Evolutionary conservation across 2,888 invertebrate genomes (phyloP).

Genomic region (Noctua pronuba): DNA sequence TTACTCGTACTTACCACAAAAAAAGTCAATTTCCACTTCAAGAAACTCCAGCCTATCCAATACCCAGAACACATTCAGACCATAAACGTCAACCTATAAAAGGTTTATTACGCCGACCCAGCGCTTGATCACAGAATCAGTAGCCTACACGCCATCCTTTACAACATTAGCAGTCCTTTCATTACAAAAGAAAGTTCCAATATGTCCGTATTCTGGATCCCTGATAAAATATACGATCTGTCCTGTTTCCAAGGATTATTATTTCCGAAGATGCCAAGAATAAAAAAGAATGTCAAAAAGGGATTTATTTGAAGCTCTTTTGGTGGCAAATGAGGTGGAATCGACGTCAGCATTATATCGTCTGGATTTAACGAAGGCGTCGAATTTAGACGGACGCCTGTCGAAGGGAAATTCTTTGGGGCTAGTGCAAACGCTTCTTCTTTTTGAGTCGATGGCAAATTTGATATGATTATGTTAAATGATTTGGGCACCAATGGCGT

Average conservation of each 20-base stretch:
- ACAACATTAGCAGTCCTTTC: constrained; percentile 59
- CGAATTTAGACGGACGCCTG: constrained; percentile 65
- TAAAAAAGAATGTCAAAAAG: constrained; percentile 78
- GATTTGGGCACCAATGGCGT: not conserved
- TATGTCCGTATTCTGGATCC: constrained; percentile 65
- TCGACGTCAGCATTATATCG: constrained; percentile 76
- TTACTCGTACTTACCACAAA: not conserved
- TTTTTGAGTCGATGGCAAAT: constrained; percentile 3
- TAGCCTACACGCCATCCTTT: constrained; percentile 49
- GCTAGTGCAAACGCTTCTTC: not conserved
- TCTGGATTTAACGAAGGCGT: constrained; percentile 69
- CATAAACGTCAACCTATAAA: constrained; percentile 50
- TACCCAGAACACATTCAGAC: constrained; percentile 38
- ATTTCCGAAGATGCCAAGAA: constrained; percentile 75
- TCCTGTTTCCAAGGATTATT: constrained; percentile 68
- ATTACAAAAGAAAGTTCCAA: constrained; percentile 65
- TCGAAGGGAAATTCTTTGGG: constrained; percentile 53
- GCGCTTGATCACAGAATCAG: constrained; percentile 58
- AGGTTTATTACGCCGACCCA: constrained; percentile 57
- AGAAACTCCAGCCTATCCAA: constrained; percentile 10
- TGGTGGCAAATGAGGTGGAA: constrained; percentile 81
- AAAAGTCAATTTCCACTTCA: not conserved
- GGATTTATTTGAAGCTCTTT: constrained; percentile 80
- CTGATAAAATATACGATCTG: constrained; percentile 70
- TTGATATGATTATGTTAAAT: not conserved